A percentile compares a stretch with the other conserved stretches of the same genome.
Evolutionary conservation across 2,888 invertebrate species (phyloP).

Genomic region (Hypolimnas misippus): DNA sequence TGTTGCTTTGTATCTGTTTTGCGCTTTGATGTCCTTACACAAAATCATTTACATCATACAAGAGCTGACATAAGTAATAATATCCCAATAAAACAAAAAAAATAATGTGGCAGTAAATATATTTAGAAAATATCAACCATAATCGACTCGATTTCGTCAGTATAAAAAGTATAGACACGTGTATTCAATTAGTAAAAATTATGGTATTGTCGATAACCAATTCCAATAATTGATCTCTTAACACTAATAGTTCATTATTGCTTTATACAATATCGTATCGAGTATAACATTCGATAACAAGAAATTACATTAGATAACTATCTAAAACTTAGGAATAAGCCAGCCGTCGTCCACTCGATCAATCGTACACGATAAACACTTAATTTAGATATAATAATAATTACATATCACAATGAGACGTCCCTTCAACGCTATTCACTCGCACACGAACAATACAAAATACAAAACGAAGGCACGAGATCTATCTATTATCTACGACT

Average conservation of each 20-base stretch:
- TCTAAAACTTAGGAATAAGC: slow-evolving; percentile 68
- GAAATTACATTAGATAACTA: slow-evolving; percentile 66
- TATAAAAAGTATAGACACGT: slow-evolving; percentile 70
- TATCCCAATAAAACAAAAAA: slow-evolving; percentile 52
- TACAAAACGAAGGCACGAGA: slow-evolving; percentile 82
- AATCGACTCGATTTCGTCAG: slow-evolving; percentile 73
- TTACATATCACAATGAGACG: slow-evolving; percentile 84
- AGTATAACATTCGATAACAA: slow-evolving; percentile 75
- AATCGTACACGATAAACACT: slow-evolving; percentile 78
- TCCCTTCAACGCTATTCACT: slow-evolving; percentile 77
- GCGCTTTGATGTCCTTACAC: slow-evolving; percentile 17
- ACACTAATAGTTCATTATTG: slow-evolving; percentile 77
- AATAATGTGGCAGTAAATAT: slow-evolving; percentile 79
- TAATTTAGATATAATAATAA: slow-evolving; percentile 83
- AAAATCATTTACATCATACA: slow-evolving; percentile 6
- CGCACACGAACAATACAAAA: slow-evolving; percentile 73
- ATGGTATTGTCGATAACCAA: slow-evolving; percentile 74
- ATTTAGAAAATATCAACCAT: slow-evolving; percentile 82
- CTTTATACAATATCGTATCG: slow-evolving; percentile 81
- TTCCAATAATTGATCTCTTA: slow-evolving; percentile 73
- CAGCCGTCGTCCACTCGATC: slow-evolving; percentile 73
- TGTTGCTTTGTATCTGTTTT: slow-evolving; percentile 18
- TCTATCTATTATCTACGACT: slow-evolving; percentile 78
- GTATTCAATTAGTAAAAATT: slow-evolving; percentile 63
- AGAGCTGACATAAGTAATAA: not conserved